A percentile compares a stretch with the other conserved stretches of the same genome.
Conservation (phyloP, 2,113 vertebrate species). For the Aix galericulata region DNA sequence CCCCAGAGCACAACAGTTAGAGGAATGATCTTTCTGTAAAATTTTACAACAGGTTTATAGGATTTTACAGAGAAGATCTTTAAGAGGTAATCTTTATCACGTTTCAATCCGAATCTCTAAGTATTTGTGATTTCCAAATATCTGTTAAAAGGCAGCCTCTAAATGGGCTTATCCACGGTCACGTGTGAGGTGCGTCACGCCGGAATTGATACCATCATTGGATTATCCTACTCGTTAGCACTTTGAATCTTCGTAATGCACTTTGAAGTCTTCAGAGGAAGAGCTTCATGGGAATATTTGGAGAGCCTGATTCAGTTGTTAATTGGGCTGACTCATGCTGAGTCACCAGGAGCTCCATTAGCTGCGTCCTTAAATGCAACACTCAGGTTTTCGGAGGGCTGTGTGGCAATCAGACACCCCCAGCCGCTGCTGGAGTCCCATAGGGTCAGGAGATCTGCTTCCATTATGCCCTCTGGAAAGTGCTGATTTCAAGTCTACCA, state of each 20-base stretch:
- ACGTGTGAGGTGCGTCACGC: not conserved
- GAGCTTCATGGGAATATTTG: constrained; percentile 58
- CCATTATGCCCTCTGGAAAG: not conserved
- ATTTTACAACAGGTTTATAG: constrained; percentile 9
- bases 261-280: constrained; percentile 65
- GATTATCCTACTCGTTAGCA: constrained; percentile 45
- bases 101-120: not conserved
- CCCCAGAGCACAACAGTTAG: not conserved
- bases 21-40: constrained; percentile 47
- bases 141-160: not conserved
- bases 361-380: constrained; percentile 1
- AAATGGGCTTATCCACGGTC: constrained; percentile 25
- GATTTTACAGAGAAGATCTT: constrained; percentile 19
- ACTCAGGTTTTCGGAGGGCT: not conserved
- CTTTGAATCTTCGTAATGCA: constrained; percentile 40
- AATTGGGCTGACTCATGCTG: constrained; percentile 55
- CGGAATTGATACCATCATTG: constrained; percentile 38
- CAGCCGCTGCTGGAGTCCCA: not conserved
- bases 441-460: not conserved
- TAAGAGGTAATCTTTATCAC: constrained; percentile 5
- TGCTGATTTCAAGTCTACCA: not conserved
- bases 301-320: constrained; percentile 63
- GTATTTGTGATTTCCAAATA: constrained; percentile 2
- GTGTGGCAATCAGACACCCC: not conserved
- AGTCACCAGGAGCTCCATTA: constrained; percentile 53